Evolutionary conservation across 30 jellyfish, hydroid and myxozoan genomes (phyloP), one percentile per base, ranked within the genome.

Genomic region (Hydra vulgaris): DNA sequence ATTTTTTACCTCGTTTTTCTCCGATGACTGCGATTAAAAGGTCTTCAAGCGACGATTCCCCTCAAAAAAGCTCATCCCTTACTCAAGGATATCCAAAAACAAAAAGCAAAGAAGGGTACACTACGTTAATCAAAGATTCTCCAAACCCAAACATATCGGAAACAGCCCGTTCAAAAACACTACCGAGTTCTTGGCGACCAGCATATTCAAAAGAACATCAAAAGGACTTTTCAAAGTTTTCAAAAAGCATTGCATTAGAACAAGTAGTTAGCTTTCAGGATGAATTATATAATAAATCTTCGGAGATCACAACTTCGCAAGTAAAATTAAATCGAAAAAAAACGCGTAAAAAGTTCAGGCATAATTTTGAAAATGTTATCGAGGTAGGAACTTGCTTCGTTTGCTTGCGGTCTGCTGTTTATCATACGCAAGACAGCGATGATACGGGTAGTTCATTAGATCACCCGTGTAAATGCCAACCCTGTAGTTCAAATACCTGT

Each of bases 341-440:
- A 70, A 66, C 54, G 23, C 83, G 25, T 19, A 70, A 55, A n/a
- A 27, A 21, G 66, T 19, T 27, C 25, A 67, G 85, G 71, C 83
- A 80, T 24, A 23, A 80, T 23, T 53, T 70, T 17, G 87, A 80
- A 26, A 80, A 70, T 66, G 87, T 75, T 55, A 70, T 80, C 1
- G 87, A 80, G 26, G 21, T 80, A 66, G 27, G 87, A 23, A 80
- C 87, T 3, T 80, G 87, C 56, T 80, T 80, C 27, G 83, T 80
- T 66, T 80, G 87, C 71, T 66, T 80, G 72, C 87, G 87, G 70
- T 80, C 87, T 26, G 87, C 85, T 15, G 55, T 80, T 80, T 80
- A 80, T 25, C 87, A 66, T 68, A 27, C 84, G 0, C 54, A 80
- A 25, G 87, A 80, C 3, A 84, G 19, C 7, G 87, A 80, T 66